phyloP scores from a whole-genome alignment of 2,113 vertebrate genomes.

The Lampris megalopsis region DNA sequence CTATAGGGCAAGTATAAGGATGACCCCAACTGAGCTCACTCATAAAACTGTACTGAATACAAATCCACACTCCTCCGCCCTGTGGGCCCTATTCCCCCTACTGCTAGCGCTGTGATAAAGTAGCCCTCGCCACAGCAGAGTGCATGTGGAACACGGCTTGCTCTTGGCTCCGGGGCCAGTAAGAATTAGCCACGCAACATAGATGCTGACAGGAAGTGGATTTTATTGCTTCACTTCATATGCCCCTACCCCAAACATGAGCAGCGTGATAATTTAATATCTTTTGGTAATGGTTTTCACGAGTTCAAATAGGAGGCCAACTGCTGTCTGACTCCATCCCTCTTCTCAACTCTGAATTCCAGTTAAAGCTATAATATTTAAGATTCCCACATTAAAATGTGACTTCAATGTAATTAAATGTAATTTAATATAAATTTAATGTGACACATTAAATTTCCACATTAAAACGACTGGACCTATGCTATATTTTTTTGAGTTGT shows the following conservation, averaged over 20 bases:
- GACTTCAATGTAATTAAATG: too few relatives aligned
- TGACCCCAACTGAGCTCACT: constrained; percentile 11
- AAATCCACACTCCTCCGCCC: constrained; percentile 31
- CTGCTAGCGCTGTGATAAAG: constrained; percentile 49
- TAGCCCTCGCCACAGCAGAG: constrained; percentile 43
- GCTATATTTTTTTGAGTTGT: too few relatives aligned
- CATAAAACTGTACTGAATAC: constrained; percentile 49
- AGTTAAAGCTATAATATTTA: too few relatives aligned
- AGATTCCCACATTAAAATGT: too few relatives aligned
- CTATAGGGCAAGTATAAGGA: background rate
- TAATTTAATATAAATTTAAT: too few relatives aligned
- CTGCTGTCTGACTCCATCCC: background rate
- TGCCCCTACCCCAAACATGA: constrained; percentile 33
- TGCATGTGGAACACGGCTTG: constrained; percentile 31
- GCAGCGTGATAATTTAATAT: constrained; percentile 48
- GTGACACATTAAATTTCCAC: too few relatives aligned
- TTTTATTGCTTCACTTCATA: constrained; percentile 57
- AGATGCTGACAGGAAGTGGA: constrained; percentile 56
- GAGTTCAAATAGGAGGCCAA: constrained; percentile 15
- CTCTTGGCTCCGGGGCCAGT: constrained; percentile 39
- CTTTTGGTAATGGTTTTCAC: constrained; percentile 31
- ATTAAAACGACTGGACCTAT: too few relatives aligned
- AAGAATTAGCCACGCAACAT: constrained; percentile 53
- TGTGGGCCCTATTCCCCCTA: background rate
- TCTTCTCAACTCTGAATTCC: too few relatives aligned